Evolutionary conservation across 1,140 invertebrate species (phyloP).

Genomic region (Drosophila truncata): DNA sequence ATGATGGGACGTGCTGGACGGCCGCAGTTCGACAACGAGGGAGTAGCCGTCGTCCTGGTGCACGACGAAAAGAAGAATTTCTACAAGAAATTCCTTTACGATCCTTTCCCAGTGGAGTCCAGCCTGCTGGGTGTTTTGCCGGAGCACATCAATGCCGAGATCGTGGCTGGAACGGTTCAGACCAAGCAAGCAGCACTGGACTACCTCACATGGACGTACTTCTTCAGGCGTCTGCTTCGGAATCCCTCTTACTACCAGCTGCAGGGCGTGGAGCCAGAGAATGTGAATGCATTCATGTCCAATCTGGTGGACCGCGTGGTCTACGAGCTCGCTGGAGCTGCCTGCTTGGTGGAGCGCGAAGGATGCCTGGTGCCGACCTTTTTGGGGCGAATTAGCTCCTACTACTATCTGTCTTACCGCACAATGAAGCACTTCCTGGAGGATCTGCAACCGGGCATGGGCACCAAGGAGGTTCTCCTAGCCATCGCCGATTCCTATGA

Average conservation of each 20-base stretch:
- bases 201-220: slow-evolving; percentile 99
- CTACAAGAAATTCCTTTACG: slow-evolving; percentile 99
- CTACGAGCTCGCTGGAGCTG: slow-evolving; percentile 89
- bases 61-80: slow-evolving; percentile 99
- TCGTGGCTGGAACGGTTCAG: slow-evolving; percentile 96
- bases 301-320: slow-evolving; percentile 92
- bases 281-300: slow-evolving; percentile 91
- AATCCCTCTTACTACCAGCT: slow-evolving; percentile 98
- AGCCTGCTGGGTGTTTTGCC: slow-evolving; percentile 95
- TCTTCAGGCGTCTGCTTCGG: slow-evolving; percentile 96
- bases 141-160: slow-evolving; percentile 99
- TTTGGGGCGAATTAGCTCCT: slow-evolving; percentile 97
- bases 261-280: slow-evolving; percentile 90
- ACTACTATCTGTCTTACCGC: slow-evolving; percentile 98
- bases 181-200: slow-evolving; percentile 97
- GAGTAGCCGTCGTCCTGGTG: slow-evolving; percentile 98
- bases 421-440: slow-evolving; percentile 94
- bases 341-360: slow-evolving; percentile 92
- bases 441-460: slow-evolving; percentile 88
- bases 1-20: slow-evolving; percentile 99
- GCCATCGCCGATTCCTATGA: slow-evolving; percentile 95
- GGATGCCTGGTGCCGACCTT: slow-evolving; percentile 91
- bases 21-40: slow-evolving; percentile 97
- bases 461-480: slow-evolving; percentile 91
- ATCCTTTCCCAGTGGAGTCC: slow-evolving; percentile 99